Conservation (phyloP, 2,113 vertebrate genomes). For the Camelus bactrianus region DNA sequence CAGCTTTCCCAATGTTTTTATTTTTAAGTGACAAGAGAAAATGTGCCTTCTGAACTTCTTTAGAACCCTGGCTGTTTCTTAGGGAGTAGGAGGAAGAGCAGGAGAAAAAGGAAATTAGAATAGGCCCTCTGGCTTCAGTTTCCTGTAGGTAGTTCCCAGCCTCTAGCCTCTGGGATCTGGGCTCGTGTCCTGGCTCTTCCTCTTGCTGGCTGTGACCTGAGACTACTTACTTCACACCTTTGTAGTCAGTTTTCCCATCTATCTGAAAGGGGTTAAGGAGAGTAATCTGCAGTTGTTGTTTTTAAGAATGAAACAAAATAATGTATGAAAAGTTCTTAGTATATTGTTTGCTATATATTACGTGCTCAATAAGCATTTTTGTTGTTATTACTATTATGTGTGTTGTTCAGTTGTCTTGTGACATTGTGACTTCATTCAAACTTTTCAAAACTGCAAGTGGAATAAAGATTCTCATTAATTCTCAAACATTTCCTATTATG, state of each 20-base stretch:
- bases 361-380: background rate
- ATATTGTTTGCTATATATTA: background rate
- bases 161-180: background rate
- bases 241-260: background rate
- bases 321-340: background rate
- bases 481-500: background rate
- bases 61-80: background rate
- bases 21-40: constrained; percentile 25
- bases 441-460: constrained; percentile 24
- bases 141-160: background rate
- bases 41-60: background rate
- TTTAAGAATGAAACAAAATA: constrained; percentile 21
- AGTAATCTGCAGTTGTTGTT: background rate
- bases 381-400: background rate
- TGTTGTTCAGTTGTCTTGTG: background rate
- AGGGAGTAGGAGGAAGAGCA: background rate
- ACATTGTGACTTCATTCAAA: background rate
- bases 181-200: background rate
- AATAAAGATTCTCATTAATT: constrained; percentile 20
- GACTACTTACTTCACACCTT: background rate
- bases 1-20: background rate
- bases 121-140: background rate
- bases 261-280: background rate
- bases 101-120: background rate
- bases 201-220: background rate